These are phyloP conservation scores for Schizothorax lantsangensis DNA, from an alignment of 2,797 vertebrate species.

Conservation along the genomic window DNA sequence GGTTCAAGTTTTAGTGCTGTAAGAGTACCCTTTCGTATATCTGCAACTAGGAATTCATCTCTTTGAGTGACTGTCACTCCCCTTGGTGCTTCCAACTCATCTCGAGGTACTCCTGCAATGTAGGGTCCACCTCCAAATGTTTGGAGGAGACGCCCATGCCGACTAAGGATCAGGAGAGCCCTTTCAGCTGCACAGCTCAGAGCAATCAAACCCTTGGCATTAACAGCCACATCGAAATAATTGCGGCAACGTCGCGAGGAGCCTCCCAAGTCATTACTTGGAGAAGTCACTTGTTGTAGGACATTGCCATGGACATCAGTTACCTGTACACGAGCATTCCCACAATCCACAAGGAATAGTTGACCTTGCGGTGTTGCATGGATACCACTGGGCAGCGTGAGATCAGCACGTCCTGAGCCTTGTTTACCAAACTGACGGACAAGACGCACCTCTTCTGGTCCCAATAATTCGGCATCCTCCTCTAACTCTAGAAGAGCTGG, in stretches of 20 bases:
- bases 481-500: constrained; percentile 66
- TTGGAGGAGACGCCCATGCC: constrained; percentile 81
- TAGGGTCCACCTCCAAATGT: constrained; percentile 75
- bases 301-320: constrained; percentile 77
- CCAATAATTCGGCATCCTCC: constrained; percentile 66
- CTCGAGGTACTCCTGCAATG: constrained; percentile 65
- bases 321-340: constrained; percentile 83
- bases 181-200: constrained; percentile 80
- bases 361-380: constrained; percentile 77
- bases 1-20: constrained; percentile 76
- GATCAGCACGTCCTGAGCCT: constrained; percentile 81
- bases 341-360: constrained; percentile 83
- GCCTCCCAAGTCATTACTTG: constrained; percentile 62
- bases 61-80: constrained; percentile 76
- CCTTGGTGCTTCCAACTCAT: constrained; percentile 81
- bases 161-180: constrained; percentile 79
- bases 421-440: constrained; percentile 81
- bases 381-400: constrained; percentile 81
- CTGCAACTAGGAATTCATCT: constrained; percentile 83
- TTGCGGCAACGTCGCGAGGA: constrained; percentile 73
- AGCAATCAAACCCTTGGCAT: constrained; percentile 80
- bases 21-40: constrained; percentile 80
- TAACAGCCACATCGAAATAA: constrained; percentile 85
- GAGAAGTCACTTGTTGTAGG: constrained; percentile 79
- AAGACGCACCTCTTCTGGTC: constrained; percentile 62